Base-by-base conservation (phyloP, 2,888 invertebrate species). In the Eilema sororculum region DNA sequence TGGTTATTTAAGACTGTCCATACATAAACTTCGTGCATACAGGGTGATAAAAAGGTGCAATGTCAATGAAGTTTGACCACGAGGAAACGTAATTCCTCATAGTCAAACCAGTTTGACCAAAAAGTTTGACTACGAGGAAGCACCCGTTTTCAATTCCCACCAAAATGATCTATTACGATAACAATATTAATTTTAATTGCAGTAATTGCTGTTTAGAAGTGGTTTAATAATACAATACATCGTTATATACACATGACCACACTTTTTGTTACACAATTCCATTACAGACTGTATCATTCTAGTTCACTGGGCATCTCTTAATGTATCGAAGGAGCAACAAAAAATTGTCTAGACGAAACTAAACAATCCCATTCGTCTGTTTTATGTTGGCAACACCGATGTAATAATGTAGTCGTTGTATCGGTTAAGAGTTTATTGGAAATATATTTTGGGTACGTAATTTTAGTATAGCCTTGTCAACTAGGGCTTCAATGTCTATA, bases 261-360 rank as follows among this genome's bases (percentile, higher is more conserved):
- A 56, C 30, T 25, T 69, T 69, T 69, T 69, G 63, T 64, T 16
- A 3, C 3, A 58, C 58, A 68, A 63, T 30, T 52, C 65, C 52
- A 65, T 56, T 69, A 71, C 25, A 69, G 37, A 64, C 28, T 59
- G n/a, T 67, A 60, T 65, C 52, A 67, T 67, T 68, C 41, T 2
- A 66, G 13, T 58, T 37, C n/a, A 67, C 28, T 61, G 56, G 25
- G 28, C 66, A 66, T 70, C 63, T 65, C 46, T 64, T 57, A n/a
- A 63, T 28, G 46, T 70, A 60, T 70, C 69, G 65, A 71, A 67
- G 65, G 3, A 8, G 59, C 9, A n/a, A 67, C 63, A 78, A 78
- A 78, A 78, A 77, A 59, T 57, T 60, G 80, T 78, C 77, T 79
- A 77, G 80, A 77, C 64, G 41, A 62, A 30, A 70, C 24, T 46